A percentile compares a stretch with the other conserved stretches of the same genome.
These are phyloP conservation scores for Drosophila recens DNA, from an alignment of 2,888 invertebrate species.

Conservation along the genomic window DNA sequence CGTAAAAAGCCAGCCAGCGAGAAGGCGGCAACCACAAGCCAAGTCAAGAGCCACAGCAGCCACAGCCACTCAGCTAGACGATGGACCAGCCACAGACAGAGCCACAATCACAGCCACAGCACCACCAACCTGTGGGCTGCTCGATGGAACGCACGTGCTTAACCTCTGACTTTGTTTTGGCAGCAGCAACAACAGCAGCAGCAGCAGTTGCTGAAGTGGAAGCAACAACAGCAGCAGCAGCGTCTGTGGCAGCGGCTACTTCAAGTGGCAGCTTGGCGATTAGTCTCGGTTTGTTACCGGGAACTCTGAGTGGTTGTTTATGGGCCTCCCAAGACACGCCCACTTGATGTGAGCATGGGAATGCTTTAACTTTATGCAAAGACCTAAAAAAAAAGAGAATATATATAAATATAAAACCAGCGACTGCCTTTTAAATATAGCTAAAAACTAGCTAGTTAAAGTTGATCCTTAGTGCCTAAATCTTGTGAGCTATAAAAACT, in stretches of 20 bases:
- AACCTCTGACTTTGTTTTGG: slow-evolving; percentile 79
- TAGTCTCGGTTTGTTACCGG: slow-evolving; percentile 77
- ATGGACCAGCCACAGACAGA: slow-evolving; percentile 22
- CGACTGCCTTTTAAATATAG: slow-evolving; percentile 20
- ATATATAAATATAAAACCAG: background rate
- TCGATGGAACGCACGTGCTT: slow-evolving; percentile 75
- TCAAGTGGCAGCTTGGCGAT: slow-evolving; percentile 72
- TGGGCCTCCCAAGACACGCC: slow-evolving; percentile 72
- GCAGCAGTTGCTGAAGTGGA: slow-evolving; percentile 42
- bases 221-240: slow-evolving; percentile 29
- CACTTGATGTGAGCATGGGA: slow-evolving; percentile 57
- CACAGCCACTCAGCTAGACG: slow-evolving; percentile 40
- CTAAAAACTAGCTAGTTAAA: slow-evolving; percentile 17
- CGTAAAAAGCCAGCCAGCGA: slow-evolving; percentile 62
- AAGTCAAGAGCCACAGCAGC: slow-evolving; percentile 34
- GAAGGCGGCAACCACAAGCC: slow-evolving; percentile 60
- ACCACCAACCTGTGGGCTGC: slow-evolving; percentile 61
- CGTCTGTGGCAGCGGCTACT: slow-evolving; percentile 59
- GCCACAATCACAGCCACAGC: slow-evolving; percentile 3
- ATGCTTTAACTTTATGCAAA: slow-evolving; percentile 42
- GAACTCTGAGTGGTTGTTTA: slow-evolving; percentile 72
- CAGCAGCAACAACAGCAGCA: slow-evolving; percentile 44
- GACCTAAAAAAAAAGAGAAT: slow-evolving; percentile 4
- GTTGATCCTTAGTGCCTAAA: slow-evolving; percentile 3
- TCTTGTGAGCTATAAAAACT: background rate